Conservation (phyloP, 2,888 invertebrate genomes). For the Caenorhabditis drosophilae region DNA sequence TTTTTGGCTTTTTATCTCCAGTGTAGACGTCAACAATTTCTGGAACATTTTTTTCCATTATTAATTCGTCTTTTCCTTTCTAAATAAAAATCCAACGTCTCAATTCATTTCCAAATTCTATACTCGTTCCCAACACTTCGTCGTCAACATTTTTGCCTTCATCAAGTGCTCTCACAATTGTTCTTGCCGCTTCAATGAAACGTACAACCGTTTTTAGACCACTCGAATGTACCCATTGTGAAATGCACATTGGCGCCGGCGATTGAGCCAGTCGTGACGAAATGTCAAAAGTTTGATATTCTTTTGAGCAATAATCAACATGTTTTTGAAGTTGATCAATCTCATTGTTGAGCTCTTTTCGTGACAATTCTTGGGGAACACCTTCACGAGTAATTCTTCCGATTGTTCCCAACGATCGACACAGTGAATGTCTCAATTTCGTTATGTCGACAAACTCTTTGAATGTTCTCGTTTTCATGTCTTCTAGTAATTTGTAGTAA, state of each 20-base stretch:
- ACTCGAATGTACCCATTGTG: slow-evolving; percentile 35
- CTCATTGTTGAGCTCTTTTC: slow-evolving; percentile 13
- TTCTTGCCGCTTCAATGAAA: slow-evolving; percentile 24
- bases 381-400: slow-evolving; percentile 16
- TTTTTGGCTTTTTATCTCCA: neutral
- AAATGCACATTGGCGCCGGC: slow-evolving; percentile 22
- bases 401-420: slow-evolving; percentile 34
- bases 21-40: slow-evolving; percentile 14
- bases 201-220: slow-evolving; percentile 25
- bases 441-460: slow-evolving; percentile 45
- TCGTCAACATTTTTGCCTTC: slow-evolving; percentile 18
- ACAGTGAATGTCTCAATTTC: slow-evolving; percentile 29
- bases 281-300: slow-evolving; percentile 26
- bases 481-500: slow-evolving; percentile 20
- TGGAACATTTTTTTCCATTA: slow-evolving; percentile 2
- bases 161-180: slow-evolving; percentile 26
- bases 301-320: slow-evolving; percentile 34
- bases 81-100: slow-evolving; percentile 8
- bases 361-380: neutral
- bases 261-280: slow-evolving; percentile 28
- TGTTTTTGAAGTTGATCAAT: slow-evolving; percentile 27
- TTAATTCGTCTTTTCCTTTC: neutral
- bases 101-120: slow-evolving; percentile 18
- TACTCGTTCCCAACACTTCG: slow-evolving; percentile 10
- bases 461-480: slow-evolving; percentile 32